A percentile compares a stretch with the other conserved stretches of the same genome.
phyloP scores from a whole-genome alignment of 2,113 vertebrate genomes.

The Formicarius rufipectus region DNA sequence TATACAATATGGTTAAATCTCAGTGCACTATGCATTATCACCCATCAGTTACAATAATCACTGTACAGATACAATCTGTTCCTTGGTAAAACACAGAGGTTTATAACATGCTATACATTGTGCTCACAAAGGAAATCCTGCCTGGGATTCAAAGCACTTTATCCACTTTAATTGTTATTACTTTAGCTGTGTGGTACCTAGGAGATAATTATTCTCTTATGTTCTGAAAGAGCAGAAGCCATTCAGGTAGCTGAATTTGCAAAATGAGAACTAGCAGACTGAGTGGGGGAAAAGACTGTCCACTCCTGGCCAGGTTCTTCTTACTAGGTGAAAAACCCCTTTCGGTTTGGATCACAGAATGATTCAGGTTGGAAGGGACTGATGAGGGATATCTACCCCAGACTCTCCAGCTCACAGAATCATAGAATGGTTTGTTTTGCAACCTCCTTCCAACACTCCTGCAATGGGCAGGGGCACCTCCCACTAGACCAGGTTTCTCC shows the following conservation, averaged over 20 bases:
- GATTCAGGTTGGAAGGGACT: not conserved
- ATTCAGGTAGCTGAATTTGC: not conserved
- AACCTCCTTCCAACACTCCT: not conserved
- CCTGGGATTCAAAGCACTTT: not conserved
- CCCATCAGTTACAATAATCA: not conserved
- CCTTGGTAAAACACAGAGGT: not conserved
- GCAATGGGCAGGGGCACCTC: accelerated
- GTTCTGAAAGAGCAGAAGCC: not conserved
- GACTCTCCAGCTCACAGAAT: not conserved
- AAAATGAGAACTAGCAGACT: not conserved
- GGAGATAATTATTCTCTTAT: not conserved
- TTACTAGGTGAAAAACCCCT: not conserved
- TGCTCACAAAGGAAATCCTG: not conserved
- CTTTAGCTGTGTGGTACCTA: not conserved
- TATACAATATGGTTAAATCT: not conserved
- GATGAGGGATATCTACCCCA: not conserved
- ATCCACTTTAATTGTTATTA: not conserved
- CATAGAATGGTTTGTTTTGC: not conserved
- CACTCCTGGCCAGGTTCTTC: not conserved
- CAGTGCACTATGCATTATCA: not conserved
- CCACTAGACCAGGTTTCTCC: accelerated
- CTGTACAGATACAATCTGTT: not conserved
- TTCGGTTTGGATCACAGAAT: not conserved
- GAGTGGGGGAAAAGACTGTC: not conserved
- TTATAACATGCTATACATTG: accelerated